Base-by-base conservation (phyloP, 2,797 vertebrate species). In the Catamblyrhynchus diadema region DNA sequence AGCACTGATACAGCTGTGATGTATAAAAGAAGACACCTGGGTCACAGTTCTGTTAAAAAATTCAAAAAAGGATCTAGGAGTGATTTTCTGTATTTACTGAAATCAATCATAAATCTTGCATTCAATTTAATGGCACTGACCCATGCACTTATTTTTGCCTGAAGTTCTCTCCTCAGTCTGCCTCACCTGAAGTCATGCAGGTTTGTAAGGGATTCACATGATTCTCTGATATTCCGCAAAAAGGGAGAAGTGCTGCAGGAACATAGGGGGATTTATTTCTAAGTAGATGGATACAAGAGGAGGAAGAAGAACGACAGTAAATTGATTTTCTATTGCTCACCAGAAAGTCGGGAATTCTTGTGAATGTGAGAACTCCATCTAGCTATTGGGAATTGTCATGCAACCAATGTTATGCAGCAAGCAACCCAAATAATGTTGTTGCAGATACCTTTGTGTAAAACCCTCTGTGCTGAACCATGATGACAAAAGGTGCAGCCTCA, bases 21-120 rank as follows among this genome's bases (percentile, higher is more conserved):
- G 12, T 37, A 60, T 59, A 78, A 71, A 87, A 80, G 10, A 8
- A 92, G 53, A 57, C 11, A 74, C 22, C 56, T 45, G 60, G 71
- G 18, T 64, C 57, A 65, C 57, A 65, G 30, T 60, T 81, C n/a
- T 61, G 12, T 61, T 69, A 71, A 56, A 95, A 71, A 57, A 88
- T 45, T 50, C 0, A 2, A 74, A 71, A 71, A 57, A 74, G 1
- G 54, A 83, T 62, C 32, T 20, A 28, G 32, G 20, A 81, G 27
- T 50, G 8, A 57, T 42, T 57, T 78, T 89, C 57, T 72, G 9
- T 57, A 9, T 53, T 44, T 67, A 22, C 50, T 32, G n/a, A 92
- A 85, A 73, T 57, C 37, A 53, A 2, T 30, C 2, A 1, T 64
- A 83, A 82, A 81, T n/a, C 24, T 67, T 91, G 12, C 8, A 51